These are phyloP conservation scores for Osmerus mordax DNA, from an alignment of 2,113 vertebrate genomes.

Conservation along the genomic window DNA sequence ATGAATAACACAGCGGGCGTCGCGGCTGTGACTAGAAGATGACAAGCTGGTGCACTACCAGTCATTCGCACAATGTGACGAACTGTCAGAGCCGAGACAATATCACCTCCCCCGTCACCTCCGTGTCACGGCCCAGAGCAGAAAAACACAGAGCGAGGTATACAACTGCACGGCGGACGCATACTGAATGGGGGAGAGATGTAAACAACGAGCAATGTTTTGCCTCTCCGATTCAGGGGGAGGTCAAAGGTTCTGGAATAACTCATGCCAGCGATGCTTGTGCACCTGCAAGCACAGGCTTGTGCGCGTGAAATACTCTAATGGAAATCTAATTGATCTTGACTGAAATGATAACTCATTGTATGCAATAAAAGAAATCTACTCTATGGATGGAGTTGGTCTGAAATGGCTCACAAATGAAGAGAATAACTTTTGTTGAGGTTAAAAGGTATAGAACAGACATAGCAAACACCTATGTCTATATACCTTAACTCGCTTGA, in stretches of 20 bases:
- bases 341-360: too few relatives aligned
- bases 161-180: not conserved
- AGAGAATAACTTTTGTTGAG: too few relatives aligned
- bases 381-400: too few relatives aligned
- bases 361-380: too few relatives aligned
- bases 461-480: too few relatives aligned
- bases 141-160: not conserved
- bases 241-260: not conserved
- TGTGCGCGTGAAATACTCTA: too few relatives aligned
- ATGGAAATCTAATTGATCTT: too few relatives aligned
- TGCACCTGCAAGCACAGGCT: too few relatives aligned
- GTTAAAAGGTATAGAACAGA: too few relatives aligned
- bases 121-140: not conserved
- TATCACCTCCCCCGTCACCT: slow-evolving; percentile 10
- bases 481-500: too few relatives aligned
- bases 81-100: slow-evolving; percentile 13
- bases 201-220: not conserved
- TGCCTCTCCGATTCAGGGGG: not conserved
- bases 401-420: too few relatives aligned
- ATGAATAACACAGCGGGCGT: slow-evolving; percentile 17
- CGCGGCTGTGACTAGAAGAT: slow-evolving; percentile 3
- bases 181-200: not conserved
- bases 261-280: too few relatives aligned
- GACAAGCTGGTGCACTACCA: slow-evolving; percentile 8
- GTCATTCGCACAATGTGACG: slow-evolving; percentile 17